Base-by-base conservation (phyloP, 2,797 vertebrate species). In the Tachyglossus aculeatus region DNA sequence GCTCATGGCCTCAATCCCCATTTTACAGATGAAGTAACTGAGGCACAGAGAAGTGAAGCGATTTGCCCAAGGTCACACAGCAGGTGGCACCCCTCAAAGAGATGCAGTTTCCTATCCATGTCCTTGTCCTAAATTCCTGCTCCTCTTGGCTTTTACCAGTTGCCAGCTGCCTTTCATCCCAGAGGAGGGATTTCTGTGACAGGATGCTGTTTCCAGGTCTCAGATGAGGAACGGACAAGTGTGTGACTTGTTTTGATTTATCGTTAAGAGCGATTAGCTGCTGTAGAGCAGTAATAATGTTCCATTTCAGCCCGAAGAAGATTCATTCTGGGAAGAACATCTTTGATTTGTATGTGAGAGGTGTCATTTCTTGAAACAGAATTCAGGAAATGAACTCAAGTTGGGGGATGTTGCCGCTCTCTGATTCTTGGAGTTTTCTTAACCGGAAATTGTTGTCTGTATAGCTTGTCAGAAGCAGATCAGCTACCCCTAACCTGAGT, bases 301-400 rank as follows among this genome's bases (percentile, higher is more conserved):
- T 56, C 58, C 67, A 47, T 37, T 24, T 66, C 63, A 29, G 12
- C 54, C 53, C 29, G 53, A 58, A 27, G 41, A 40, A 15, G 7
- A 24, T 41, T 25, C 9, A n/a, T 60, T 32, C 57, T 66, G 62
- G 65, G 62, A 76, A 75, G 65, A 73, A 50, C 75, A 66, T 66
- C 59, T 78, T 75, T 47, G 67, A 71, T 61, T 75, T 70, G 45
- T 6, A 64, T 36, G n/a, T n/a, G n/a, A n/a, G 53, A 77, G 52
- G 74, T 71, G 71, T 74, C 68, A 68, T 51, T 85, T 85, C 74
- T 76, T 77, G 61, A 68, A 77, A 73, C 76, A 63, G 62, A 68
- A 60, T 78, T 72, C 78, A 83, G 85, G 78, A 87, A 83, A 72
- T 59, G 37, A 33, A 60, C 71, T 73, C 57, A 74, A 81, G 78